These are phyloP conservation scores for Coleophora flavipennella DNA, from an alignment of 2,888 invertebrate species.

Conservation along the genomic window DNA sequence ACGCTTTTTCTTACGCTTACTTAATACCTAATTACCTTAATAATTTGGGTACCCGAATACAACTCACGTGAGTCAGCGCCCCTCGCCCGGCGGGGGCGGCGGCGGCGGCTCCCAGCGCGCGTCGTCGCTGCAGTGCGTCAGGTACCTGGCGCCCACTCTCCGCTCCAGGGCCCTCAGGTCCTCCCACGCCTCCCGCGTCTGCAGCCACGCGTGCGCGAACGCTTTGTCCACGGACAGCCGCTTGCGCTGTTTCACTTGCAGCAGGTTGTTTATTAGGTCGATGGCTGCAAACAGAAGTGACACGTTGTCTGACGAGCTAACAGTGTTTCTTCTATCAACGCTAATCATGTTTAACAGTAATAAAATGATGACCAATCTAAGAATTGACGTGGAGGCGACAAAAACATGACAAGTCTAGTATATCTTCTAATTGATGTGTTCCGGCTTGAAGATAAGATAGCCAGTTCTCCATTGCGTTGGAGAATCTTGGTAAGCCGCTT, in stretches of 20 bases:
- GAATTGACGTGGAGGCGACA: too few species aligned
- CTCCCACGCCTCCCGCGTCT: slow-evolving; percentile 96
- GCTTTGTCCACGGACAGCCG: slow-evolving; percentile 97
- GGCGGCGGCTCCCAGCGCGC: slow-evolving; percentile 11
- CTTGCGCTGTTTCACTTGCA: slow-evolving; percentile 97
- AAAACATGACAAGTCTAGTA: too few species aligned
- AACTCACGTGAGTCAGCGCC: slow-evolving; percentile 4
- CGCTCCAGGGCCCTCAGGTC: slow-evolving; percentile 91
- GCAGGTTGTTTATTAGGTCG: slow-evolving; percentile 96
- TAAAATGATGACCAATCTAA: too few species aligned
- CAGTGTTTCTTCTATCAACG: background rate
- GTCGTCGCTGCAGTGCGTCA: slow-evolving; percentile 59
- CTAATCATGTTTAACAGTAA: too few species aligned
- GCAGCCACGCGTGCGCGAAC: slow-evolving; percentile 94
- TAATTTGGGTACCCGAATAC: too few species aligned
- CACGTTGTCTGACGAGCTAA: too few species aligned
- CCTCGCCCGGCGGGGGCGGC: background rate
- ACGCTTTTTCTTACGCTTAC: too few species aligned
- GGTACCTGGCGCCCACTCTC: slow-evolving; percentile 48
- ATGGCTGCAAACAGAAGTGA: slow-evolving; percentile 80
- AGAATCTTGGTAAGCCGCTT: too few species aligned
- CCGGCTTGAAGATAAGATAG: too few species aligned
- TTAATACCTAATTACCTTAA: too few species aligned
- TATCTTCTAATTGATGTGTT: too few species aligned
- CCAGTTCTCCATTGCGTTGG: too few species aligned